Conservation (phyloP, 1,140 invertebrate genomes). For the Ooceraea biroi region DNA sequence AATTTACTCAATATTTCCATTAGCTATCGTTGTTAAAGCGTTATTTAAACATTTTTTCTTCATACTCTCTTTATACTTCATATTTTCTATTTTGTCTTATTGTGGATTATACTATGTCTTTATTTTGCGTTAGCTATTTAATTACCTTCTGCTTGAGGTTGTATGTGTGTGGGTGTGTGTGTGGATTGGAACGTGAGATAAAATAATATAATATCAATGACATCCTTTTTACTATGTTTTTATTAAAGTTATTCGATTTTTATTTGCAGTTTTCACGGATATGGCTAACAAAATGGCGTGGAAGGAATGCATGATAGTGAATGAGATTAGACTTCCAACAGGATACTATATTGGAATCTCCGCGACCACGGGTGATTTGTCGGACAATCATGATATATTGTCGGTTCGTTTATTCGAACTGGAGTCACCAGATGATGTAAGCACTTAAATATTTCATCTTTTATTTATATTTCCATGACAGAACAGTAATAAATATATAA, state of each 20-base stretch:
- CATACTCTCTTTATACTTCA: neutral
- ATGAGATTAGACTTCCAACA: conserved; percentile 96
- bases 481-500: neutral
- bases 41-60: conserved; percentile 11
- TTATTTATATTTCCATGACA: neutral
- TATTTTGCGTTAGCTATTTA: neutral
- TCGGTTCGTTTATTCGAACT: conserved; percentile 96
- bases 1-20: too few species aligned
- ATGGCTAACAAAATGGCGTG: conserved; percentile 96
- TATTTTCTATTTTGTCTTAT: conserved; percentile 5
- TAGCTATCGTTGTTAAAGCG: too few species aligned
- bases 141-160: neutral
- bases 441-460: conserved; percentile 67
- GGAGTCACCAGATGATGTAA: conserved; percentile 91
- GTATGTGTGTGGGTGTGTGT: neutral
- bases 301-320: conserved; percentile 97
- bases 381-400: conserved; percentile 98
- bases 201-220: neutral
- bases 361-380: conserved; percentile 98
- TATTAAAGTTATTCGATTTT: neutral
- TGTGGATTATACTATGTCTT: too few species aligned
- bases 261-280: conserved; percentile 94
- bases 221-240: conserved; percentile 19
- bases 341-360: conserved; percentile 98
- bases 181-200: neutral